Percentiles rank a stretch among this genome's conserved stretches.
Evolutionary conservation across 1,140 invertebrate genomes (phyloP).

Genomic region (Chironomus striatipennis): DNA sequence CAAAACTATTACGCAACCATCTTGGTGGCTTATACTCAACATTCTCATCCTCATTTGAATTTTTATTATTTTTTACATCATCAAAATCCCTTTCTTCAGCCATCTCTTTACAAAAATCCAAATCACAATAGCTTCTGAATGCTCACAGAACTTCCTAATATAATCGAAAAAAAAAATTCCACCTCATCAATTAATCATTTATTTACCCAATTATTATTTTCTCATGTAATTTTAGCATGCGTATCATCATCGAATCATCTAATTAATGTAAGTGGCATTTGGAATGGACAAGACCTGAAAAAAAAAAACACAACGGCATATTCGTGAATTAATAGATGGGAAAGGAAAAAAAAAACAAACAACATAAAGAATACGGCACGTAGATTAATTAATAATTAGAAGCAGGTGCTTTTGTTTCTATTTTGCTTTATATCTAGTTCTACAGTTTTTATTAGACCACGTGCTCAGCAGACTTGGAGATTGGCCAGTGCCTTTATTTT

Average conservation of each 20-base stretch:
- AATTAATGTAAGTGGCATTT: not conserved
- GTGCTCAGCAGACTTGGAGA: not conserved
- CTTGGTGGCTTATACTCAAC: not conserved
- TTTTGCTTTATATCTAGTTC: not conserved
- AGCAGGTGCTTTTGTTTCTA: not conserved
- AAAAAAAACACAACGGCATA: no score
- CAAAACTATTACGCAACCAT: not conserved
- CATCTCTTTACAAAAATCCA: not conserved
- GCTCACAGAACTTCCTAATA: not conserved
- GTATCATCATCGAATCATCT: conserved; percentile 3
- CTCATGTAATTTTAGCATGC: not conserved
- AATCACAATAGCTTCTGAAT: not conserved
- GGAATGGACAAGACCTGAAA: no score
- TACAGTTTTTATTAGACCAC: not conserved
- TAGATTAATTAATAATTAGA: conserved; percentile 21
- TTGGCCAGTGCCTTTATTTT: no score
- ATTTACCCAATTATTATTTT: no score
- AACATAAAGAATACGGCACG: not conserved
- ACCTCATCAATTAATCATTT: not conserved
- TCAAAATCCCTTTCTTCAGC: not conserved
- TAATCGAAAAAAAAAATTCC: not conserved
- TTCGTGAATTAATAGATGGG: not conserved
- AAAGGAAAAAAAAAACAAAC: conserved; percentile 18
- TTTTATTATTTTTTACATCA: not conserved
- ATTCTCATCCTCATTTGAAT: not conserved